Evolutionary conservation across 37 sponge, comb jelly and placozoan species (phyloP), one percentile per base, ranked within the genome.

Genomic region (Geodia barretti): DNA sequence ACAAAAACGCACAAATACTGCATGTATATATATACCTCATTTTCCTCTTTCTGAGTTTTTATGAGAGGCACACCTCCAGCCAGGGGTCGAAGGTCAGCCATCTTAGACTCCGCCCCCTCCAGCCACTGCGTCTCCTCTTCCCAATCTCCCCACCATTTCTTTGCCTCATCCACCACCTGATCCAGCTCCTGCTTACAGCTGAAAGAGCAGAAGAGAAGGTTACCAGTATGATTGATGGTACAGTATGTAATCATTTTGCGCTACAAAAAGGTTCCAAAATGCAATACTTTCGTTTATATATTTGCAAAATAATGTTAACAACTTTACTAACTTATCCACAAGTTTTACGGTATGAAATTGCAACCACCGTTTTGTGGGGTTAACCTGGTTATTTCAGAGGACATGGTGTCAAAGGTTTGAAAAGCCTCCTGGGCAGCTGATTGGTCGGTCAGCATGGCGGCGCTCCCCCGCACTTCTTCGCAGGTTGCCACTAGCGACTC

Each of bases 81-180:
- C 23, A 88, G 66, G 0, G 88, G 83, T 19, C 42, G 70, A 33
- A 76, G 64, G 0, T 63, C 61, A 5, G 30, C 34, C 38, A 88
- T 39, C 19, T 11, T 32, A 72, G 37, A 28, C 62, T 63, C 69
- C 0, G 70, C 34, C 19, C 77, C 83, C 54, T 41, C 62, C 62
- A 82, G 8, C 76, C 76, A 81, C 26, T 2, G 29, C 20, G 29
- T 64, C 58, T 41, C 72, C 8, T 34, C 64, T 36, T 41, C 59
- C 69, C 71, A 88, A 38, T 63, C 83, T 34, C 73, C 63, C 88
- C 88, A 88, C 78, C 88, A 77, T 21, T 62, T 47, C 26, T 29
- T 37, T 41, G 77, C 82, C 62, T 62, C 62, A 37, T 1, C 31
- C 34, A 70, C 64, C 33, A 88, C 41, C 14, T 70, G 72, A 34